Percentiles rank a stretch among this genome's conserved stretches.
phyloP scores from a whole-genome alignment of 2,113 vertebrate genomes.

The Mastomys coucha region DNA sequence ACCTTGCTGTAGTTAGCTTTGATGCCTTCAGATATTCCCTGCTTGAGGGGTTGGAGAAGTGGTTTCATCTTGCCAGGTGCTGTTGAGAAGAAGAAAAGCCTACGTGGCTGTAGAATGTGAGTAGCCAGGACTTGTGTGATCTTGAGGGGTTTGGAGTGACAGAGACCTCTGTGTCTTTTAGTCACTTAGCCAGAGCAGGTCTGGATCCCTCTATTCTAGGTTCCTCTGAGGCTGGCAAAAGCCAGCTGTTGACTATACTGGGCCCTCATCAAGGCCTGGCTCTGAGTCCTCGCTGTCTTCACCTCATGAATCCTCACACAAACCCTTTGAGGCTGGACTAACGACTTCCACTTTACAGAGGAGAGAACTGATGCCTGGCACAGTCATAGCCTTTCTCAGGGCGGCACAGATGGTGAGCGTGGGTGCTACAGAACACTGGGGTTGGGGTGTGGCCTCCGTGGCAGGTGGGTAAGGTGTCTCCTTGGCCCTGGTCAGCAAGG shows the following conservation, averaged over 20 bases:
- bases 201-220: not conserved
- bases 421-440: not conserved
- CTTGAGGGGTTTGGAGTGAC: not conserved
- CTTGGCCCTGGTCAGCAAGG: too few species aligned
- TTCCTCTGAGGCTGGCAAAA: not conserved
- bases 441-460: not conserved
- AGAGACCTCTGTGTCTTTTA: not conserved
- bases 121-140: not conserved
- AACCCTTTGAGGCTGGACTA: not conserved
- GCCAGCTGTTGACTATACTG: not conserved
- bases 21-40: not conserved
- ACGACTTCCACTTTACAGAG: not conserved
- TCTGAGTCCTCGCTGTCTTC: not conserved
- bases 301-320: not conserved
- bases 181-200: not conserved
- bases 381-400: not conserved
- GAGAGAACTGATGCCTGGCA: not conserved
- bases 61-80: not conserved
- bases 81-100: not conserved
- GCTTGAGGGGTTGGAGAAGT: not conserved
- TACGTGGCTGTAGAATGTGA: not conserved
- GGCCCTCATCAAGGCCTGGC: not conserved
- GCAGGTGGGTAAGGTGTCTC: not conserved
- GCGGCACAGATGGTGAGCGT: not conserved
- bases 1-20: not conserved